Evolutionary conservation across 2,797 vertebrate species (phyloP).

Genomic region (Ataeniobius toweri): DNA sequence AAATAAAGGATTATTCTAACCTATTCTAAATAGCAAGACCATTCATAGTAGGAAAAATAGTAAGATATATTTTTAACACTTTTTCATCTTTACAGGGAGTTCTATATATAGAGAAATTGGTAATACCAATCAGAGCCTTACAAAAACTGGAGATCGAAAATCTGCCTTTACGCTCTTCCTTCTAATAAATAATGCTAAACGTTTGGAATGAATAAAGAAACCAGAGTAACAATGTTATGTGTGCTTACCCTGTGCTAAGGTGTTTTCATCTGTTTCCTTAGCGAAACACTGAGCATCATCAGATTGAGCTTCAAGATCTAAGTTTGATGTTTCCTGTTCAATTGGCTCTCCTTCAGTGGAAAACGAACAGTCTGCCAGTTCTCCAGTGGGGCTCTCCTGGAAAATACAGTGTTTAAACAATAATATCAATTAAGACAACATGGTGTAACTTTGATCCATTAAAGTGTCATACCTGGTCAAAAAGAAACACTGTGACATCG

Average conservation of each 20-base stretch:
- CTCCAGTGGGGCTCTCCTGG: conserved; percentile 94
- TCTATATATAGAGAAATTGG: background rate
- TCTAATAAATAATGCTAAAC: background rate
- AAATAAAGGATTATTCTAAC: background rate
- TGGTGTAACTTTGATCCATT: background rate
- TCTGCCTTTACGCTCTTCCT: background rate
- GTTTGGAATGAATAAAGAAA: background rate
- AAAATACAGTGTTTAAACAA: conserved; percentile 12
- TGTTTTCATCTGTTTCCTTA: conserved; percentile 63
- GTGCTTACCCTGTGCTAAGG: conserved; percentile 78
- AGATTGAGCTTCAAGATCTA: conserved; percentile 49
- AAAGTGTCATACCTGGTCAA: conserved; percentile 88
- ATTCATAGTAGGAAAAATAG: background rate
- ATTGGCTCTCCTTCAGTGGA: conserved; percentile 71
- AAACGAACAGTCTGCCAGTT: conserved; percentile 86
- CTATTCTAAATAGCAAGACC: background rate
- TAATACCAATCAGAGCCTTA: background rate
- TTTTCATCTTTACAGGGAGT: background rate
- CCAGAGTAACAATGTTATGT: background rate
- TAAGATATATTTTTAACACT: too few species aligned
- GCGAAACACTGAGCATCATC: conserved; percentile 49
- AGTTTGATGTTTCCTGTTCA: conserved; percentile 52
- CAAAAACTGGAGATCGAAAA: background rate
- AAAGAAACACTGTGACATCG: conserved; percentile 97
- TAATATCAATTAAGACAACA: background rate